phyloP scores from a whole-genome alignment of 2,797 vertebrate species.

The Scolopax rusticola region DNA sequence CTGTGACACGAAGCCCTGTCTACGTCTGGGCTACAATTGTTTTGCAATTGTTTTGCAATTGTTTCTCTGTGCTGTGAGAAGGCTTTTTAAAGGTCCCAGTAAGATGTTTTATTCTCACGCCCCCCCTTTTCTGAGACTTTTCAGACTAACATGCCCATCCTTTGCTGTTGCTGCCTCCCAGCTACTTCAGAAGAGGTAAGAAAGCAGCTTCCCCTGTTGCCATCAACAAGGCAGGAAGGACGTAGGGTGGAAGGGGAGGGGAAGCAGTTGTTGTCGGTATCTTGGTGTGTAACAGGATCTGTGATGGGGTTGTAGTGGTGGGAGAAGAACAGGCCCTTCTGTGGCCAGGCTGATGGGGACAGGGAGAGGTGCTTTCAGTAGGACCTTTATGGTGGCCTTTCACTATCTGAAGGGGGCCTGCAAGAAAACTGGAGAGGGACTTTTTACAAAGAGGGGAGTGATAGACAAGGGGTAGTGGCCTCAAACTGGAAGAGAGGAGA shows the following conservation, averaged over 20 bases:
- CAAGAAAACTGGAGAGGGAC: neutral
- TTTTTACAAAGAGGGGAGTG: neutral
- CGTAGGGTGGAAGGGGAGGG: neutral
- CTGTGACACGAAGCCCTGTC: neutral
- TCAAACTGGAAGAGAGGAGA: neutral
- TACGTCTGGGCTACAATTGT: neutral
- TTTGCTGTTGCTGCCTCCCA: neutral
- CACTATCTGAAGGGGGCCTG: neutral
- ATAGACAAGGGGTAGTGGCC: neutral
- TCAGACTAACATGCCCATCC: neutral
- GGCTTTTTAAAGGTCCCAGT: neutral
- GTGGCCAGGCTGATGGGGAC: neutral
- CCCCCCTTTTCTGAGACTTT: neutral
- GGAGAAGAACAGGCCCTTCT: neutral
- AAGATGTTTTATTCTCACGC: fast-evolving
- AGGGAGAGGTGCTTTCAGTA: neutral
- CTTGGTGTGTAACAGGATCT: fast-evolving
- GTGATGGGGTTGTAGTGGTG: fast-evolving
- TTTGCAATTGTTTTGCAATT: neutral
- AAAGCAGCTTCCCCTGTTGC: neutral
- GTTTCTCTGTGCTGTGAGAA: neutral
- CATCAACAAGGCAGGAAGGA: fast-evolving
- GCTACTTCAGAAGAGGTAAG: neutral
- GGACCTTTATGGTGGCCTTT: neutral
- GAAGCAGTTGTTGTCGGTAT: neutral